phyloP scores from a whole-genome alignment of 2,888 invertebrate genomes.

The Enchytraeus crypticus region DNA sequence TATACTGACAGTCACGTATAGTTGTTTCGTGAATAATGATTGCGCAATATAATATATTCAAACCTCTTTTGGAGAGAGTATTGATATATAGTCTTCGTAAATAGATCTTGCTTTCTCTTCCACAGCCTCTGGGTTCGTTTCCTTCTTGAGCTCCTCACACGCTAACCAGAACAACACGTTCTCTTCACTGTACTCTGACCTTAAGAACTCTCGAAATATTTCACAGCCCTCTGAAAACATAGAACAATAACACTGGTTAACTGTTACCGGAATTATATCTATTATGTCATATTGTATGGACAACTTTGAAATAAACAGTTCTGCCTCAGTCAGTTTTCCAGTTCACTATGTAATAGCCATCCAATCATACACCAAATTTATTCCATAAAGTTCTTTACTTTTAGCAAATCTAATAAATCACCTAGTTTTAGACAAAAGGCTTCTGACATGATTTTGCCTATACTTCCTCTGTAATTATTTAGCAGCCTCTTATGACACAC shows the following conservation, averaged over 20 bases:
- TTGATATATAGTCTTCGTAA: slow-evolving; percentile 99
- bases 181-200: slow-evolving; percentile 96
- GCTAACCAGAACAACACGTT: slow-evolving; percentile 97
- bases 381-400: too few relatives aligned
- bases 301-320: neutral
- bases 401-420: too few relatives aligned
- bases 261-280: neutral
- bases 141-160: slow-evolving; percentile 91
- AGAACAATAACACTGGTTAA: neutral
- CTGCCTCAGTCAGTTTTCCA: neutral
- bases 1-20: too few relatives aligned
- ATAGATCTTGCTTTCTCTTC: slow-evolving; percentile 96
- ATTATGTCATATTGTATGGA: too few relatives aligned
- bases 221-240: slow-evolving; percentile 68
- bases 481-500: too few relatives aligned
- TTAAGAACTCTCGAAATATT: slow-evolving; percentile 89
- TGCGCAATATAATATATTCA: too few relatives aligned
- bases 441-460: too few relatives aligned
- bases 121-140: slow-evolving; percentile 80
- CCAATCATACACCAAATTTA: too few relatives aligned
- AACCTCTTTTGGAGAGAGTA: slow-evolving; percentile 95
- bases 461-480: too few relatives aligned
- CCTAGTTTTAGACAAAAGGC: too few relatives aligned
- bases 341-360: too few relatives aligned
- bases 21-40: too few relatives aligned